A percentile compares a stretch with the other conserved stretches of the same genome.
These are phyloP conservation scores for Aspidiotus destructor DNA, from an alignment of 2,888 invertebrate species.

Conservation along the genomic window DNA sequence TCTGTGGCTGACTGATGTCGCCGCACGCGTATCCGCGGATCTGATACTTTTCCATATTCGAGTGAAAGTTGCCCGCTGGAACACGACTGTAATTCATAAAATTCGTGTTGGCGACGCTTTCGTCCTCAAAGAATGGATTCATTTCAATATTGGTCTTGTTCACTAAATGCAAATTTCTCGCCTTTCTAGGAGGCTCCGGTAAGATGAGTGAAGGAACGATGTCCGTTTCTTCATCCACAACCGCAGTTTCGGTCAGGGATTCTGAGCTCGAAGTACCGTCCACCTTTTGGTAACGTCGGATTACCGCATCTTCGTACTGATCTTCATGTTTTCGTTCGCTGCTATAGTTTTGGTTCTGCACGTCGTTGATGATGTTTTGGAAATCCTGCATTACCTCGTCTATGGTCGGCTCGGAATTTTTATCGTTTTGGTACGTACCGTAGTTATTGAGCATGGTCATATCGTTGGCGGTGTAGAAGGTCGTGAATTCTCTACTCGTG, in stretches of 20 bases:
- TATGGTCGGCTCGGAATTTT: constrained; percentile 60
- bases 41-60: not conserved
- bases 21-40: constrained; percentile 28
- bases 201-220: constrained; percentile 62
- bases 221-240: constrained; percentile 35
- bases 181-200: constrained; percentile 69
- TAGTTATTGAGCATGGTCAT: not conserved
- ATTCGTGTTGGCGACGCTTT: constrained; percentile 43
- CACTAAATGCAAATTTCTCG: constrained; percentile 55
- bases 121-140: constrained; percentile 40
- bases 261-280: not conserved
- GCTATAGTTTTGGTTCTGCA: constrained; percentile 55
- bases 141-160: constrained; percentile 40
- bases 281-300: constrained; percentile 6
- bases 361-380: constrained; percentile 73
- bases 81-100: constrained; percentile 14
- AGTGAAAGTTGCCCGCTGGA: constrained; percentile 2
- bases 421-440: constrained; percentile 5
- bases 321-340: constrained; percentile 17
- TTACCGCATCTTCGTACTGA: not conserved
- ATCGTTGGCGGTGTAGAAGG: not conserved
- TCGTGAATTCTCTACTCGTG: not conserved
- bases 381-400: constrained; percentile 80
- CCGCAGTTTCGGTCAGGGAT: constrained; percentile 29
- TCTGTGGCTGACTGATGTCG: constrained; percentile 15